Evolutionary conservation across 1,140 invertebrate genomes (phyloP), one percentile per base, ranked within the genome.

Genomic region (Rhyzopertha dominica): DNA sequence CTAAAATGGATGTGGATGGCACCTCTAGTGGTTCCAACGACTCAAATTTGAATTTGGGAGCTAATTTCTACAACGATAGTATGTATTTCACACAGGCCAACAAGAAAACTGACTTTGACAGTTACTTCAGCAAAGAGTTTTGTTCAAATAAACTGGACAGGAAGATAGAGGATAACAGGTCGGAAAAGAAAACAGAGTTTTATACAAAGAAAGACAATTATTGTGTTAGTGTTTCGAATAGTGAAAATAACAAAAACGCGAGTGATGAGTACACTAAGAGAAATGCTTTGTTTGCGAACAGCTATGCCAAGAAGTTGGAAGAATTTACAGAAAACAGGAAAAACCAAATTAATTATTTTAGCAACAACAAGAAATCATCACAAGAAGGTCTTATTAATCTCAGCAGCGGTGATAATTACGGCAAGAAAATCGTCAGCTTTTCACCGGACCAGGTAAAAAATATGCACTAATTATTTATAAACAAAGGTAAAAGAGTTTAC

Each of bases 361-460:
- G 38, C 41, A 37, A 13, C 25, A 50, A 48, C 16, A 54, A 47
- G 17, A 58, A 56, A 52, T 43, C 37, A 42, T 43, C 38, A 45
- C 14, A 49, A 14, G 47, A 37, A 16, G 54, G 50, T 26, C 58
- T 39, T 45, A 63, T 65, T 23, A 53, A 62, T 37, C 34, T 65
- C 29, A 57, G 58, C 41, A 54, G 45, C 46, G 39, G 59, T n/a
- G 61, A 61, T 45, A 42, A 51, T 44, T 63, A 56, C 40, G 61
- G 57, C 13, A 66, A 66, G 43, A 66, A 65, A 48, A 36, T 59
- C 20, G 43, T 66, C n/a, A 60, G 59, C 48, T 66, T 66, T 56
- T 65, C 63, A 26, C 52, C 63, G 12, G 63, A 66, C 53, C 63
- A 66, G 44, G 63, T 66, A 49, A 34, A 17, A 7, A 38, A 22